A percentile compares a stretch with the other conserved stretches of the same genome.
phyloP scores from a whole-genome alignment of 2,888 invertebrate genomes.

The Taphrorychus bicolor region DNA sequence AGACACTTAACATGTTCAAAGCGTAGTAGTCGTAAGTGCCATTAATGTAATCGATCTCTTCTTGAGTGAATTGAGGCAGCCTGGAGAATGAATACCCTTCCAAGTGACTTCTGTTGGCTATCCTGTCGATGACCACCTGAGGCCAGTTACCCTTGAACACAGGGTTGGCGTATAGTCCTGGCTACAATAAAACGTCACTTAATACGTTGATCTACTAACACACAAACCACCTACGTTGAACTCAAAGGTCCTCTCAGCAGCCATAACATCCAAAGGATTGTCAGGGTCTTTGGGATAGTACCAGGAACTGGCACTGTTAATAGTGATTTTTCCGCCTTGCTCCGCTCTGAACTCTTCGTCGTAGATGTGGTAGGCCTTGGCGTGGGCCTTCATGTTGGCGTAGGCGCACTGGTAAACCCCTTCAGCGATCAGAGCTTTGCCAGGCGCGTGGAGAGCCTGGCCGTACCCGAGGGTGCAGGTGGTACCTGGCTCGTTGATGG shows the following conservation, averaged over 20 bases:
- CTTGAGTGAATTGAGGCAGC: conserved; percentile 66
- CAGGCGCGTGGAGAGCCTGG: conserved; percentile 28
- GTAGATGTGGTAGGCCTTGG: conserved; percentile 70
- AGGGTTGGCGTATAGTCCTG: conserved; percentile 60
- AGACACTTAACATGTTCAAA: conserved; percentile 61
- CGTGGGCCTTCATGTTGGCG: conserved; percentile 71
- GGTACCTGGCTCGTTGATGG: conserved; percentile 36
- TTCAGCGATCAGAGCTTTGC: conserved; percentile 22
- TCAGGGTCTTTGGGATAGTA: conserved; percentile 21
- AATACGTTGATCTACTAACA: too few relatives aligned
- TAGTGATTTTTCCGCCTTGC: conserved; percentile 59
- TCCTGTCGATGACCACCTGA: conserved; percentile 9
- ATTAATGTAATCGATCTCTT: conserved; percentile 18
- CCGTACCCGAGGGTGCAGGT: conserved; percentile 31
- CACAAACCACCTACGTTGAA: conserved; percentile 22
- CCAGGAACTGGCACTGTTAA: conserved; percentile 19
- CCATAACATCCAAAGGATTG: conserved; percentile 17
- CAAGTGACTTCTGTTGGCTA: conserved; percentile 58
- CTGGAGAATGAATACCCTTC: conserved; percentile 64
- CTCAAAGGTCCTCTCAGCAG: conserved; percentile 26
- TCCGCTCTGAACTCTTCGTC: conserved; percentile 64
- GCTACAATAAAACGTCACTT: conserved; percentile 31
- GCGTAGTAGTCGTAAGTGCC: conserved; percentile 70
- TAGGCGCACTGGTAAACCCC: conserved; percentile 68
- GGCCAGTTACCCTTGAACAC: conserved; percentile 69